phyloP scores from a whole-genome alignment of 2,113 vertebrate species.

The Amblyornis subalaris region DNA sequence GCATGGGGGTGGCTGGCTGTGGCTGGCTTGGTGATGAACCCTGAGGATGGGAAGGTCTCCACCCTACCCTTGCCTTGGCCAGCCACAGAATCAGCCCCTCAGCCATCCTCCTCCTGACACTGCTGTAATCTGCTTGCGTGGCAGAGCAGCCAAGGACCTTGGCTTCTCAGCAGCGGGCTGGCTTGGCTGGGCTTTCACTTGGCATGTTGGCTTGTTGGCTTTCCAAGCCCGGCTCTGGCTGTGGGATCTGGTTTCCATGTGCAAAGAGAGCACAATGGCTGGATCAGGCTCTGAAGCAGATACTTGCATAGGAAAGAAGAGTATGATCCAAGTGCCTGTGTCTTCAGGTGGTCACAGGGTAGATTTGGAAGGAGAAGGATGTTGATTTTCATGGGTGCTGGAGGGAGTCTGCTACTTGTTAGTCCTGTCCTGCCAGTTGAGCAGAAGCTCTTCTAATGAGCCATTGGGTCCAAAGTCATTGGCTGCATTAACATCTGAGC shows the following conservation, averaged over 20 bases:
- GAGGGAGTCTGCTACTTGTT: background rate
- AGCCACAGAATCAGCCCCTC: background rate
- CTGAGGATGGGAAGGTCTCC: background rate
- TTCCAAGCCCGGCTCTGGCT: background rate
- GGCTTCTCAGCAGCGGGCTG: background rate
- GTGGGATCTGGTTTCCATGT: background rate
- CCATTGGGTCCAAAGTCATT: background rate
- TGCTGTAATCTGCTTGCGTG: background rate
- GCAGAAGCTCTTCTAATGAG: background rate
- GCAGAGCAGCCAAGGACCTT: background rate
- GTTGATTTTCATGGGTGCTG: background rate
- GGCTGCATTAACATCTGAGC: background rate
- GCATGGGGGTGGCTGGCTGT: fast-evolving
- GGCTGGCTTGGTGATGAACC: background rate
- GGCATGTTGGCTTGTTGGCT: background rate
- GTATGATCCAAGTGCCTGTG: background rate
- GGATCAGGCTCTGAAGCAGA: background rate
- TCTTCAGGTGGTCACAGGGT: background rate
- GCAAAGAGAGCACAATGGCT: background rate
- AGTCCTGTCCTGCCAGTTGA: conserved; percentile 1
- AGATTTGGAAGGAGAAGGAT: background rate
- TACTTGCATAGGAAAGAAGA: background rate
- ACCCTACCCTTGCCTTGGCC: background rate
- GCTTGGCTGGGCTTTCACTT: background rate
- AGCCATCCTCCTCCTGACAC: background rate